A percentile compares a stretch with the other conserved stretches of the same genome.
Evolutionary conservation across 2,113 vertebrate genomes (phyloP).

Genomic region (Calidris pugnax): DNA sequence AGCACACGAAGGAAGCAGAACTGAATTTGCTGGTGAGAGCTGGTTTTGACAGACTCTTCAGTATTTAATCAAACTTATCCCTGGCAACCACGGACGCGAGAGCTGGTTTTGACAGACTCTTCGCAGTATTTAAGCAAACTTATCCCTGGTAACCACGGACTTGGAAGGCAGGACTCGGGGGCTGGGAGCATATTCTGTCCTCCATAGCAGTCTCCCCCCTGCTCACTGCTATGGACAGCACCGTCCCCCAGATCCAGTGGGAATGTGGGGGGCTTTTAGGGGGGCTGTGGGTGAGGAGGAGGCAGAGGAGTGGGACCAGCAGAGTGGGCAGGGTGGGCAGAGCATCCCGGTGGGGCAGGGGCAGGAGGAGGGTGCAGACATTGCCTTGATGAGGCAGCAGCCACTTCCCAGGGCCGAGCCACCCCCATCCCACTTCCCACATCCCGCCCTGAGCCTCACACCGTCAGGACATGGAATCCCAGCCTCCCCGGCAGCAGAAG

Average conservation of each 20-base stretch:
- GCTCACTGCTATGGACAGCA: rapidly evolving
- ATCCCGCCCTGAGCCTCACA: rapidly evolving
- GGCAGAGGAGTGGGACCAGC: background rate
- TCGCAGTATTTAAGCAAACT: background rate
- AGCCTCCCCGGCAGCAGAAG: background rate
- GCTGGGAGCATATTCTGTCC: background rate
- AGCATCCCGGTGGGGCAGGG: background rate
- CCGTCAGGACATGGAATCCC: background rate
- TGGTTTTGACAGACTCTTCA: background rate
- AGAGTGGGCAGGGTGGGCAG: background rate
- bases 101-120: background rate
- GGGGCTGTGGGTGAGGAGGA: background rate
- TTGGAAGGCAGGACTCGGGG: background rate
- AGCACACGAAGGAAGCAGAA: background rate
- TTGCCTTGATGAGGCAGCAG: background rate
- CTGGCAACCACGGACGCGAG: rapidly evolving
- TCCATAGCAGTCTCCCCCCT: background rate
- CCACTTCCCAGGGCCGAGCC: background rate
- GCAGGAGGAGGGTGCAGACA: background rate
- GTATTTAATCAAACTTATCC: background rate
- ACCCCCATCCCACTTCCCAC: background rate
- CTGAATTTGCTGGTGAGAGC: background rate
- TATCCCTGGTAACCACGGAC: rapidly evolving
- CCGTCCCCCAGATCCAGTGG: background rate
- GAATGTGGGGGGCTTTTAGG: rapidly evolving